Percentiles rank a stretch among this genome's conserved stretches.
Evolutionary conservation across 2,113 vertebrate species (phyloP).

Genomic region (Neotoma lepida): DNA sequence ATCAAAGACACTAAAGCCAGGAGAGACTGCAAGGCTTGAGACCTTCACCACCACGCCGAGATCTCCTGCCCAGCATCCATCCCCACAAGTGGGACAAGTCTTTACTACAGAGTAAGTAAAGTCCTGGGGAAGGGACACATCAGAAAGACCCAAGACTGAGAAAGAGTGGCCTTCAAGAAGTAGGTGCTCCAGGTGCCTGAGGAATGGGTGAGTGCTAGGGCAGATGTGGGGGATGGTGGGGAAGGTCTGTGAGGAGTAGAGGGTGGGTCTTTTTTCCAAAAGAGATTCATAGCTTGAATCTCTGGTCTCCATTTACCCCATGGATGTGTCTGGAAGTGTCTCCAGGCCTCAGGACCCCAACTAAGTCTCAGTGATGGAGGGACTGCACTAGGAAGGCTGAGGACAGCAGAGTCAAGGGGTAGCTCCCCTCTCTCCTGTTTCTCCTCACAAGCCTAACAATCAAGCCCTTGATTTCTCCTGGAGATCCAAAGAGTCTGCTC

Average conservation of each 20-base stretch:
- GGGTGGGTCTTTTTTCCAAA: fast-evolving
- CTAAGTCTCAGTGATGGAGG: not conserved
- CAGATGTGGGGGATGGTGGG: too few relatives aligned
- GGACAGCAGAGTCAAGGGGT: fast-evolving
- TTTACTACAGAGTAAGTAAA: not conserved
- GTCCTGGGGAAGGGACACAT: too few relatives aligned
- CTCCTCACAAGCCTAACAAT: not conserved
- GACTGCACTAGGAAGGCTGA: fast-evolving
- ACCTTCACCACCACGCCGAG: too few relatives aligned
- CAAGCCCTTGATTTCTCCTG: not conserved
- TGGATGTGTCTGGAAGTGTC: fast-evolving
- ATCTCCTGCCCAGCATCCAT: fast-evolving
- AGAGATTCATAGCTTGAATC: not conserved
- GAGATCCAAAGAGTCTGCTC: not conserved
- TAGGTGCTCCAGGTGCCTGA: not conserved
- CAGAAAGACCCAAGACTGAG: not conserved
- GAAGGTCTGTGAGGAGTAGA: fast-evolving
- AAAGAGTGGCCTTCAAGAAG: not conserved
- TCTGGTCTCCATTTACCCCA: not conserved
- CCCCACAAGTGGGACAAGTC: not conserved
- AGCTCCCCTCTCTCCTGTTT: too few relatives aligned
- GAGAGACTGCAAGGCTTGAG: not conserved
- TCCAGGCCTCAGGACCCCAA: not conserved
- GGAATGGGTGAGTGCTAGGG: not conserved
- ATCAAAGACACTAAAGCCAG: not conserved